A percentile compares a stretch with the other conserved stretches of the same genome.
phyloP scores from a whole-genome alignment of 2,888 invertebrate genomes.

The Heliconius aoede region DNA sequence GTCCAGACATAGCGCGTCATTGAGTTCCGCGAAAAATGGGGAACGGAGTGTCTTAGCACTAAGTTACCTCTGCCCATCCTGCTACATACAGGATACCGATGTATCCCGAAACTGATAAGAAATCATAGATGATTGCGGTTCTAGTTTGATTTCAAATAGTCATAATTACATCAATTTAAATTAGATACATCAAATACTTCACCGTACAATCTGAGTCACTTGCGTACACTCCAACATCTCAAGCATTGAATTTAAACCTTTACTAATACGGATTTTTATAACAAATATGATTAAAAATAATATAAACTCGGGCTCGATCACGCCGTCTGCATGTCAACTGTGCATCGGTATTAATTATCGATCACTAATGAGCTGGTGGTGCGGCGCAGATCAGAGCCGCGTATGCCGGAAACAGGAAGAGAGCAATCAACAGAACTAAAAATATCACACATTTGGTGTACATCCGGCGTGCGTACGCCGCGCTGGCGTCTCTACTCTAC shows the following conservation, averaged over 20 bases:
- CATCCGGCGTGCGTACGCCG: conserved; percentile 68
- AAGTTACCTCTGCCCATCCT: too few species aligned
- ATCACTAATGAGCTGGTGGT: conserved; percentile 76
- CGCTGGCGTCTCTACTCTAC: conserved; percentile 47
- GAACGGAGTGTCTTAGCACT: too few species aligned
- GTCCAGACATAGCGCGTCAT: too few species aligned
- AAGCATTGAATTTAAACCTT: conserved; percentile 24
- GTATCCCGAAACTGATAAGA: too few species aligned
- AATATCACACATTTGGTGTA: conserved; percentile 83
- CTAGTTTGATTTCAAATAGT: not conserved
- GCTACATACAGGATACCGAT: too few species aligned
- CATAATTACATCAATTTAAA: conserved; percentile 1
- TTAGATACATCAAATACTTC: conserved; percentile 1
- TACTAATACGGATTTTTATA: conserved; percentile 15
- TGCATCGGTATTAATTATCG: conserved; percentile 72
- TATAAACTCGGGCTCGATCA: conserved; percentile 52
- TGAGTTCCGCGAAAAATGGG: too few species aligned
- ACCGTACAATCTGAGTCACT: conserved; percentile 6
- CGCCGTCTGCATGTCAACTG: conserved; percentile 63
- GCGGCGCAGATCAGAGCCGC: conserved; percentile 72
- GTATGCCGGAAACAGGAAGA: conserved; percentile 81
- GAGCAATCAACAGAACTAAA: conserved; percentile 82
- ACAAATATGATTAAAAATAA: conserved; percentile 26
- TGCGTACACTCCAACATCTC: conserved; percentile 9
- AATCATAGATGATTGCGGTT: not conserved